A percentile compares a stretch with the other conserved stretches of the same genome.
Evolutionary conservation across 2,113 vertebrate species (phyloP).

Genomic region (Phyllostomus discolor): DNA sequence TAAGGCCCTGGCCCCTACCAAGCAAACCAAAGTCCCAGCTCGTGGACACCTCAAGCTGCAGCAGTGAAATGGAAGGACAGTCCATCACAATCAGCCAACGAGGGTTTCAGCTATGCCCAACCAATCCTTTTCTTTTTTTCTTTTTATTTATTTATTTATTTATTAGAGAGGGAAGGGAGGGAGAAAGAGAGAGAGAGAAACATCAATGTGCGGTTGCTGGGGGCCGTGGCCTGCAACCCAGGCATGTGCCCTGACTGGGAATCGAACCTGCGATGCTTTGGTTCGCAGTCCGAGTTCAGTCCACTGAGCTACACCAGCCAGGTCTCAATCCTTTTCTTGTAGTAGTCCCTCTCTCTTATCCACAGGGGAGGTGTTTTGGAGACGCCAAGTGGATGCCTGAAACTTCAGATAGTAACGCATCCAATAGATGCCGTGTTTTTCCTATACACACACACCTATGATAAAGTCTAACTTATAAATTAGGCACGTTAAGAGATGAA

Average conservation of each 20-base stretch:
- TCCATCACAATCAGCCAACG: not conserved
- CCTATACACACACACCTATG: not conserved
- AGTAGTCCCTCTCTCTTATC: not conserved
- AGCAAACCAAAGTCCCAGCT: not conserved
- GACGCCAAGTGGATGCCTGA: not conserved
- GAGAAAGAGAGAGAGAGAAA: too few relatives aligned
- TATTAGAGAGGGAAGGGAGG: too few relatives aligned
- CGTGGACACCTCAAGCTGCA: not conserved
- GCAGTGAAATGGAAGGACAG: not conserved
- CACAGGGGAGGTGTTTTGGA: not conserved
- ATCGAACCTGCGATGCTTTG: too few relatives aligned
- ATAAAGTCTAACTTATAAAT: not conserved
- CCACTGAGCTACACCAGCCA: too few relatives aligned
- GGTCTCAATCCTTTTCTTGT: not conserved
- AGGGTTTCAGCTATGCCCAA: not conserved
- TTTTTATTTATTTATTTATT: too few relatives aligned
- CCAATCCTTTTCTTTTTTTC: not conserved
- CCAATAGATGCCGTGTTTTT: not conserved
- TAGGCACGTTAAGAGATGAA: not conserved
- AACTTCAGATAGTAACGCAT: not conserved
- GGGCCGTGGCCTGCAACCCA: too few relatives aligned
- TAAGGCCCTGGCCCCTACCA: accelerated
- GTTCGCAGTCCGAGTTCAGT: too few relatives aligned
- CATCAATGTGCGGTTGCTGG: too few relatives aligned
- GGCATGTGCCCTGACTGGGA: too few relatives aligned